Evolutionary conservation across 2,113 vertebrate species (phyloP).

Genomic region (Gyps fulvus): DNA sequence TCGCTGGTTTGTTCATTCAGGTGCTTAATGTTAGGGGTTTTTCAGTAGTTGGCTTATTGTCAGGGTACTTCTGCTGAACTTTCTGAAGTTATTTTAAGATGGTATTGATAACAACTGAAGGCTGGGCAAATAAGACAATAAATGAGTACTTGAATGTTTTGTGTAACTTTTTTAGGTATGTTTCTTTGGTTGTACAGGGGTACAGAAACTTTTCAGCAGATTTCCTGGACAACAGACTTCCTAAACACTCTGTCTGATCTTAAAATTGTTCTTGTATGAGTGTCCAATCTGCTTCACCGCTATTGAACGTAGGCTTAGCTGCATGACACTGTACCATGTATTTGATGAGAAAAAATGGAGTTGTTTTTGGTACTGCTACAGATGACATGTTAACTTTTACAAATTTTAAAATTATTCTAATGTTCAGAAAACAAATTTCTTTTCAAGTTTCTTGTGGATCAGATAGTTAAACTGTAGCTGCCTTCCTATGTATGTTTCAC

Average conservation of each 20-base stretch:
- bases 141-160: not conserved
- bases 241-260: not conserved
- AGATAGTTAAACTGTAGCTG: not conserved
- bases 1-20: constrained; percentile 2
- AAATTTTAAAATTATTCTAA: not conserved
- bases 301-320: not conserved
- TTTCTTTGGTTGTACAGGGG: not conserved
- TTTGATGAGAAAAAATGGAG: not conserved
- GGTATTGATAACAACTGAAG: not conserved
- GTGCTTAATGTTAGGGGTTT: not conserved
- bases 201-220: not conserved
- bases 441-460: not conserved
- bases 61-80: constrained; percentile 16
- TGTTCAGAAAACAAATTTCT: not conserved
- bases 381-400: not conserved
- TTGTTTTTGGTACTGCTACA: not conserved
- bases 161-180: not conserved
- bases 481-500: not conserved
- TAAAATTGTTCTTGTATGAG: not conserved
- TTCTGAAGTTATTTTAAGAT: constrained; percentile 8
- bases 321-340: not conserved
- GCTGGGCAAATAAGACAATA: not conserved
- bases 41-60: constrained; percentile 1
- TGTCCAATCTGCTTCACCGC: not conserved
- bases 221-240: not conserved